Percentiles rank a stretch among this genome's conserved stretches.
Conservation (phyloP, 2,888 invertebrate genomes). For the Boloria euphrosyne region DNA sequence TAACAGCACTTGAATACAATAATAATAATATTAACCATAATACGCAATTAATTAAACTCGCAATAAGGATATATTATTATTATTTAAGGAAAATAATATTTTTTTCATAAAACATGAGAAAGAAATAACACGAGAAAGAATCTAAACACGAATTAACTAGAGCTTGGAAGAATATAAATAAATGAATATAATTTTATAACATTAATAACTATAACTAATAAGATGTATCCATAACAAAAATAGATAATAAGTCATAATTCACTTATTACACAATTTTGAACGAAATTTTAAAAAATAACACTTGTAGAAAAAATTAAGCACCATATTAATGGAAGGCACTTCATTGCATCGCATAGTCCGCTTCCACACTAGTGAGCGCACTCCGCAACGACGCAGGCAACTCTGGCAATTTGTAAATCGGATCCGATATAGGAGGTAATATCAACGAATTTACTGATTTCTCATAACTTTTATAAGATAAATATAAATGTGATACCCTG, state of each 20-base stretch:
- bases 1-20: constrained; percentile 4
- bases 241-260: too few species aligned
- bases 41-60: background rate
- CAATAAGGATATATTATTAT: background rate
- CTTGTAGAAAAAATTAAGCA: background rate
- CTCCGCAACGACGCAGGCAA: constrained; percentile 60
- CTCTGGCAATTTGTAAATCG: constrained; percentile 69
- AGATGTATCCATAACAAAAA: too few species aligned
- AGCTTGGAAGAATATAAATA: too few species aligned
- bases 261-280: too few species aligned
- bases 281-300: constrained; percentile 1
- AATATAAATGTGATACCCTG: constrained; percentile 64
- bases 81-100: background rate
- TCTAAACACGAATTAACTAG: too few species aligned
- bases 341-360: constrained; percentile 57
- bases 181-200: too few species aligned
- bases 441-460: constrained; percentile 60
- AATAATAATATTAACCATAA: background rate
- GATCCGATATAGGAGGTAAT: constrained; percentile 69
- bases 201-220: too few species aligned
- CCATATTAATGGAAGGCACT: constrained; percentile 27
- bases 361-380: constrained; percentile 60
- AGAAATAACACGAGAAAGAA: too few species aligned
- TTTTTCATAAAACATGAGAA: too few species aligned
- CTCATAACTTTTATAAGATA: constrained; percentile 65